Percentiles rank a stretch among this genome's conserved stretches.
Conservation (phyloP, 2,113 vertebrate species). For the Sardina pilchardus region DNA sequence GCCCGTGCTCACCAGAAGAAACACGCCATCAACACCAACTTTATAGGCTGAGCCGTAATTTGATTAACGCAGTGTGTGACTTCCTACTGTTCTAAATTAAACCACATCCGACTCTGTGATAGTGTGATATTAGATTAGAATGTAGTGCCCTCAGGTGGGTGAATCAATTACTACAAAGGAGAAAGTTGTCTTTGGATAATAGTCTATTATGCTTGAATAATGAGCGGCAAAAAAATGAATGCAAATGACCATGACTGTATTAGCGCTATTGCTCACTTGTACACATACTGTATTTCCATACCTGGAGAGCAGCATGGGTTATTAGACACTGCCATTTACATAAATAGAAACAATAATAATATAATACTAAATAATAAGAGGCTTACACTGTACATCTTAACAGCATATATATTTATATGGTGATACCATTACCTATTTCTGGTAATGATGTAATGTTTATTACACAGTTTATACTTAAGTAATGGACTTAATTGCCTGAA, state of each 20-base stretch:
- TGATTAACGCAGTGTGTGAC: not conserved
- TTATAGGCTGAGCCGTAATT: too few species aligned
- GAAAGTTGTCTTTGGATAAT: constrained; percentile 49
- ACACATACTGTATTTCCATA: not conserved
- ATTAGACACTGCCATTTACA: constrained; percentile 30
- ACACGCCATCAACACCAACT: too few species aligned
- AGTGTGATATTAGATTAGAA: constrained; percentile 72
- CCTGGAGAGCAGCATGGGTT: not conserved
- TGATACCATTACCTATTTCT: not conserved
- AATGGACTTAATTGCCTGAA: not conserved
- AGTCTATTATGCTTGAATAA: not conserved
- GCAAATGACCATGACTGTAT: not conserved
- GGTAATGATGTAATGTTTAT: not conserved
- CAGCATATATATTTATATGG: not conserved
- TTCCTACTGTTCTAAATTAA: not conserved
- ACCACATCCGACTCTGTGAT: not conserved
- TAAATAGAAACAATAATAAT: constrained; percentile 49
- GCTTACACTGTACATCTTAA: too few species aligned
- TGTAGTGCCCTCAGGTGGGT: constrained; percentile 77
- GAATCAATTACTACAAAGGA: constrained; percentile 73
- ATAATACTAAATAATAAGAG: too few species aligned
- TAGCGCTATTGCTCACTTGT: not conserved
- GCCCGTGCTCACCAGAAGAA: too few species aligned
- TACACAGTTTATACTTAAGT: not conserved
- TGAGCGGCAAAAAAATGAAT: not conserved